These are phyloP conservation scores for Drosophila seguyi DNA, from an alignment of 1,140 invertebrate genomes.

Conservation along the genomic window DNA sequence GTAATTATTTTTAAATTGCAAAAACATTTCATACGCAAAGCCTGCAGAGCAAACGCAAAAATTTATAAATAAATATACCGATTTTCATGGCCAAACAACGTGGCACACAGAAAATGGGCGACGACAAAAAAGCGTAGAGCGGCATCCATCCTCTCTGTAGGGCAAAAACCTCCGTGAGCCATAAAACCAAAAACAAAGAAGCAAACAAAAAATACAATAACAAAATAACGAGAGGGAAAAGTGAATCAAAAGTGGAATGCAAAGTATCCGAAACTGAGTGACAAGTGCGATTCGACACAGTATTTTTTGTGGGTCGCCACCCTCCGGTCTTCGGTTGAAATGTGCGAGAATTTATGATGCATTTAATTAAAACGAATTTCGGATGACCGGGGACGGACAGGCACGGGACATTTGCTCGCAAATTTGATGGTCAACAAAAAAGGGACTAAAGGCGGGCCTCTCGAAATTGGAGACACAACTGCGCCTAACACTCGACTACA, in stretches of 20 bases:
- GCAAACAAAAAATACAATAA: background rate
- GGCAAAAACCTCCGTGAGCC: conserved; percentile 40
- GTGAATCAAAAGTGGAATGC: conserved; percentile 44
- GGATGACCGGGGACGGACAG: conserved; percentile 4
- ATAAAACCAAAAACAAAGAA: conserved; percentile 20
- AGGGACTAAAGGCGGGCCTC: conserved; percentile 26
- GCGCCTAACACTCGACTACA: conserved; percentile 42
- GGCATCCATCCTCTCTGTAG: conserved; percentile 30
- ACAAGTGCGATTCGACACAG: conserved; percentile 46
- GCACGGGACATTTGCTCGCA: conserved; percentile 26
- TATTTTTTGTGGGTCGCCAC: conserved; percentile 19
- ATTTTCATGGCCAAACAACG: conserved; percentile 73
- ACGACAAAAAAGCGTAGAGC: conserved; percentile 32
- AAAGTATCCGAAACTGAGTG: conserved; percentile 46
- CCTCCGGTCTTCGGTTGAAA: conserved; percentile 25
- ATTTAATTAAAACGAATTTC: conserved; percentile 58
- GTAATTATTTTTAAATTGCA: conserved; percentile 65
- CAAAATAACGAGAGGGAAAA: conserved; percentile 45
- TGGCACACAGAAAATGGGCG: conserved; percentile 38
- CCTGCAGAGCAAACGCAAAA: conserved; percentile 51
- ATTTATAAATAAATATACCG: conserved; percentile 65
- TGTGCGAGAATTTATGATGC: conserved; percentile 60
- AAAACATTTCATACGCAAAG: conserved; percentile 46
- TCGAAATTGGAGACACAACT: conserved; percentile 9
- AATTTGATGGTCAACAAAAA: conserved; percentile 43